Conservation (phyloP, 2,113 vertebrate genomes). For the Fulica atra region DNA sequence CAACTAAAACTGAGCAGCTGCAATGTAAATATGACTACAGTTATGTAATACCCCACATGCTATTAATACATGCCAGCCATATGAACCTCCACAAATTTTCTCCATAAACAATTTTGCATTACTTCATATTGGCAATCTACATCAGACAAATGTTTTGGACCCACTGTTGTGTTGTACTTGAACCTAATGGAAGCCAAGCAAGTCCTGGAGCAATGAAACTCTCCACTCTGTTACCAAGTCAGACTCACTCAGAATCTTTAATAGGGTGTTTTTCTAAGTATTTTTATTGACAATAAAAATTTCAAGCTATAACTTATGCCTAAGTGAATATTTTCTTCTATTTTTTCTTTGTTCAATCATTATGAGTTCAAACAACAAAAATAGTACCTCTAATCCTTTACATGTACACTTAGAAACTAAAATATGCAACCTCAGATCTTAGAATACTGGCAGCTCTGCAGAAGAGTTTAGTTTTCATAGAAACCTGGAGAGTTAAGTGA, state of each 20-base stretch:
- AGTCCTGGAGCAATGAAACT: background rate
- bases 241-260: background rate
- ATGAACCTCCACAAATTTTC: background rate
- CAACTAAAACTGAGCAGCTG: background rate
- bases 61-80: background rate
- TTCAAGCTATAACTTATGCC: background rate
- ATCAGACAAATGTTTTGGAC: background rate
- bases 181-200: background rate
- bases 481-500: background rate
- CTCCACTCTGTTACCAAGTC: background rate
- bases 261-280: background rate
- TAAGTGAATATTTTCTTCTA: background rate
- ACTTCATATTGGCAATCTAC: background rate
- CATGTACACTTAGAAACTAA: background rate
- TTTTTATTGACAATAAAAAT: background rate
- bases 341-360: background rate
- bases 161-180: background rate
- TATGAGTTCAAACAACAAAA: background rate
- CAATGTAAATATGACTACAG: background rate
- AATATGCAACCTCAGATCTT: background rate
- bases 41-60: fast-evolving
- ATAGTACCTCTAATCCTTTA: background rate
- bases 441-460: background rate
- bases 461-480: background rate
- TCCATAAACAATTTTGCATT: background rate